These are phyloP conservation scores for Mastacembelus armatus DNA, from an alignment of 2,797 vertebrate species.

Conservation along the genomic window DNA sequence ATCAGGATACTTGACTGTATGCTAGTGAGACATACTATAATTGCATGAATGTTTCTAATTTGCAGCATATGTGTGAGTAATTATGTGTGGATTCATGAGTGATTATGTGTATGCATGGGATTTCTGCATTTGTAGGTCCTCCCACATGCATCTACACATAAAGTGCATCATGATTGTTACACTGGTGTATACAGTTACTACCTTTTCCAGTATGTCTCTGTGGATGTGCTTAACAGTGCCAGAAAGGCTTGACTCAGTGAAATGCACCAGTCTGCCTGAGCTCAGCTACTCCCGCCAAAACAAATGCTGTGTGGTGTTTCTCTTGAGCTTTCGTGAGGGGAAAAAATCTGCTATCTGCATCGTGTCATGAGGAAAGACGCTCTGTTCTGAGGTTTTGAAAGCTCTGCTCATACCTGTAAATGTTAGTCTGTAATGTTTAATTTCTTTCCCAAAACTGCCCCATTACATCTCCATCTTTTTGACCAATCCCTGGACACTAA, in stretches of 20 bases:
- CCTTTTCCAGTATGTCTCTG: constrained; percentile 17
- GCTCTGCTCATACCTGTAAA: constrained; percentile 53
- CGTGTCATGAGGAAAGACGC: constrained; percentile 53
- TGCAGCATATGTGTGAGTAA: constrained; percentile 7
- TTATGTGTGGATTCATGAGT: neutral
- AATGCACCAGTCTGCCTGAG: constrained; percentile 49
- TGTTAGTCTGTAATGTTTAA: constrained; percentile 29
- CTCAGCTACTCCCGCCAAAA: constrained; percentile 63
- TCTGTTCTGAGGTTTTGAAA: constrained; percentile 54
- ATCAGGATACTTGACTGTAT: neutral
- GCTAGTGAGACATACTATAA: constrained; percentile 18
- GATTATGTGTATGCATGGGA: neutral
- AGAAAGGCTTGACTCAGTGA: constrained; percentile 46
- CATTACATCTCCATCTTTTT: neutral
- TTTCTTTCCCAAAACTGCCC: constrained; percentile 2
- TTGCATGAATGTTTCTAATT: constrained; percentile 26
- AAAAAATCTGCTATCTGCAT: constrained; percentile 66
- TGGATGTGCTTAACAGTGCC: constrained; percentile 33
- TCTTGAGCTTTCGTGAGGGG: constrained; percentile 52
- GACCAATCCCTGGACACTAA: neutral
- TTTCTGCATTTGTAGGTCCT: neutral
- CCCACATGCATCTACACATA: neutral
- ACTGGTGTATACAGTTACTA: neutral
- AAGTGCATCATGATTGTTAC: too few species aligned
- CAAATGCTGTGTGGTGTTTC: constrained; percentile 67